phyloP scores from a whole-genome alignment of 2,797 vertebrate genomes.

The Cryptoprocta ferox region DNA sequence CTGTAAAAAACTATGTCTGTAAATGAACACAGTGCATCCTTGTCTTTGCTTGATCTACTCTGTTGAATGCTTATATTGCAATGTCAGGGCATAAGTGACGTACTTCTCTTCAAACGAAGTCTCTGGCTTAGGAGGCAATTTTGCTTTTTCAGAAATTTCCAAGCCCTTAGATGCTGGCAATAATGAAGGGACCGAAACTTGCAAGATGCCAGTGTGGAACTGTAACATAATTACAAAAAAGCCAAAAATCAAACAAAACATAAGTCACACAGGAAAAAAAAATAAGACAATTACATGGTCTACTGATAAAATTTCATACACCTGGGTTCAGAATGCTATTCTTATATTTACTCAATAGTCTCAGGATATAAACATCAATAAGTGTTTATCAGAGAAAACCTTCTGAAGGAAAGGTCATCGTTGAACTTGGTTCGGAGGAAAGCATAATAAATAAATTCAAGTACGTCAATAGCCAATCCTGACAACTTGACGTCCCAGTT shows the following conservation, averaged over 20 bases:
- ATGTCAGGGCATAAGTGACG: background rate
- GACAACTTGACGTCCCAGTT: background rate
- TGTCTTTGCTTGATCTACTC: background rate
- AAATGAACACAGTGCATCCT: background rate
- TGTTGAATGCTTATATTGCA: background rate
- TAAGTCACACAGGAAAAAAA: background rate
- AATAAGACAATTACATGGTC: background rate
- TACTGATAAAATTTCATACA: background rate
- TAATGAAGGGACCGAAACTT: slow-evolving; percentile 87
- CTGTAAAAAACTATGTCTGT: background rate
- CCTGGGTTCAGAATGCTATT: background rate
- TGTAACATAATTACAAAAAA: slow-evolving; percentile 78
- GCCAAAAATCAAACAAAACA: background rate
- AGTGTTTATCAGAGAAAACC: background rate
- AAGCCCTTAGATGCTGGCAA: slow-evolving; percentile 81
- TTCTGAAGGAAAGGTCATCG: background rate
- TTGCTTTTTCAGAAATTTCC: slow-evolving; percentile 81
- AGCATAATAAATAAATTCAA: background rate
- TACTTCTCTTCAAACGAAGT: slow-evolving; percentile 84
- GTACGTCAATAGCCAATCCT: background rate
- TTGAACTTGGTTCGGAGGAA: background rate
- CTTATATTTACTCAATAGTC: background rate
- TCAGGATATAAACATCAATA: background rate
- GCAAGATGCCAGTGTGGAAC: slow-evolving; percentile 87
- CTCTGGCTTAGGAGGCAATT: slow-evolving; percentile 77